These are phyloP conservation scores for Suncus etruscus DNA, from an alignment of 2,113 vertebrate genomes.

Conservation along the genomic window DNA sequence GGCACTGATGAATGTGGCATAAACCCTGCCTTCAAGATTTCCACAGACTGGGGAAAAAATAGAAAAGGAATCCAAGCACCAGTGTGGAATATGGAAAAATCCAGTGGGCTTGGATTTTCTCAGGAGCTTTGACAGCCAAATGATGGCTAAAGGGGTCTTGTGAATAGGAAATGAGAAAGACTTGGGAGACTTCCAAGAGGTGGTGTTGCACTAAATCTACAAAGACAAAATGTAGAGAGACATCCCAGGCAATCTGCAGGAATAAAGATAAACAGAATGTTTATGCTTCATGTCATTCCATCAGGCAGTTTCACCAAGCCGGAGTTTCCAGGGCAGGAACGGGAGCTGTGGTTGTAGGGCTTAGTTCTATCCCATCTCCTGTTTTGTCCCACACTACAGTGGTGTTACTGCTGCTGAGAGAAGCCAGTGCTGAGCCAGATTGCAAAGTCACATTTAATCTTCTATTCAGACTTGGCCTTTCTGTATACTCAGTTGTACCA, in stretches of 20 bases:
- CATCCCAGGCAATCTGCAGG: background rate
- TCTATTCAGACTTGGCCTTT: background rate
- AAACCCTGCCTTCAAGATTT: background rate
- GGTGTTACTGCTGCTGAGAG: background rate
- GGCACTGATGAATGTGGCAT: background rate
- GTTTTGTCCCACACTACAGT: background rate
- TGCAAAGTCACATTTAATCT: background rate
- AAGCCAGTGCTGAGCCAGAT: background rate
- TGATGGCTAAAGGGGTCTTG: background rate
- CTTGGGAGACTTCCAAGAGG: background rate
- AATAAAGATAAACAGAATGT: background rate
- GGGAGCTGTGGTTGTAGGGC: background rate
- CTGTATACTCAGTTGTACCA: background rate
- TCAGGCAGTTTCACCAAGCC: background rate
- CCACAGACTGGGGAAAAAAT: constrained; percentile 1
- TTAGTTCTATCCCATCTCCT: background rate
- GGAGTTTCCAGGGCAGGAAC: background rate
- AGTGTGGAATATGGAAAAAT: background rate
- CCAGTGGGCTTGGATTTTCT: background rate
- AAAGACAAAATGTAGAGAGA: constrained; percentile 11
- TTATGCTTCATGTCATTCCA: background rate
- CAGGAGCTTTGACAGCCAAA: background rate
- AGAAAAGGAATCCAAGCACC: background rate
- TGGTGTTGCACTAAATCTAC: constrained; percentile 20
- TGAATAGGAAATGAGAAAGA: background rate